phyloP scores from a whole-genome alignment of 2,888 invertebrate species.

The Mythimna loreyi region DNA sequence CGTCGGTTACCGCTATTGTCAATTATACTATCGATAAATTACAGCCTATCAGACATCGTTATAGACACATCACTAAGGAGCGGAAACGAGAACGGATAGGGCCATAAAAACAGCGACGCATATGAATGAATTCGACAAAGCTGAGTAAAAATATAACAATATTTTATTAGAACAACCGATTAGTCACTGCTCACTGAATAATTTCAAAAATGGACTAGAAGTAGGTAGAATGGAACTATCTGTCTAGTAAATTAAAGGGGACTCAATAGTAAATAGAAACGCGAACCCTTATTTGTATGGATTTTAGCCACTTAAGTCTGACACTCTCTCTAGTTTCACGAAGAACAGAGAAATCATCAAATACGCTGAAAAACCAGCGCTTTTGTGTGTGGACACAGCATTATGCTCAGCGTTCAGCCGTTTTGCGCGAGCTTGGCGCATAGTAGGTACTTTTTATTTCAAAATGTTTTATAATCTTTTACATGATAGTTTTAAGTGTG shows the following conservation, averaged over 20 bases:
- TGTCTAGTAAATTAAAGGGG: background rate
- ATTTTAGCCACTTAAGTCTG: too few relatives aligned
- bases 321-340: too few relatives aligned
- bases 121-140: background rate
- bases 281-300: background rate
- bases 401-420: too few relatives aligned
- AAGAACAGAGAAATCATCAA: too few relatives aligned
- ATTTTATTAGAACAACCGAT: background rate
- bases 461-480: too few relatives aligned
- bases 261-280: background rate
- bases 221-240: background rate
- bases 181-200: background rate
- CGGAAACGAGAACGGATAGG: constrained; percentile 18
- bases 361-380: too few relatives aligned
- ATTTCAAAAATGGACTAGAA: background rate
- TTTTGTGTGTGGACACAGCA: too few relatives aligned
- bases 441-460: too few relatives aligned
- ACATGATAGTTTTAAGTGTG: too few relatives aligned
- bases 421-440: too few relatives aligned
- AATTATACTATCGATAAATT: constrained; percentile 37
- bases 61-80: constrained; percentile 15
- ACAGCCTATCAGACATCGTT: constrained; percentile 2
- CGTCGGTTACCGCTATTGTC: constrained; percentile 1
- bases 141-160: background rate
- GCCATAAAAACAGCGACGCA: constrained; percentile 18